Base-by-base conservation (phyloP, 1,140 invertebrate species). In the Sitodiplosis mosellana region DNA sequence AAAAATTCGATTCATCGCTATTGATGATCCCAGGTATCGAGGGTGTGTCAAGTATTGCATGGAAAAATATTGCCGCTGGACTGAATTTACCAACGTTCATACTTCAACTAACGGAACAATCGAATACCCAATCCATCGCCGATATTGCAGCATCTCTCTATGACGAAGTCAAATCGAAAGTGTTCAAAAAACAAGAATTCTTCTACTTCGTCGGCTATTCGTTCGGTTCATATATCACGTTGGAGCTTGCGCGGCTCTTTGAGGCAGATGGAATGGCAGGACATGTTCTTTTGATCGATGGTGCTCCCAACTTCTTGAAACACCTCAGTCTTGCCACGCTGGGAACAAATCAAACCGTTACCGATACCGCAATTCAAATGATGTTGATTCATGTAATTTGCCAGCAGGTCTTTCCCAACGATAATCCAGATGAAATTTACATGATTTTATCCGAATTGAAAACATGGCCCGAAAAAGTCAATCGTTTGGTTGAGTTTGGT, bases 1-100 rank as follows among this genome's bases (percentile, higher is more conserved):
- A 51, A 54, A 61, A 47, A 57, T 68, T 45, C 50, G 53, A 46
- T 53, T 63, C 21, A 10, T 5, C 21, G 21, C 66, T 81, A 51
- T 84, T 88, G 59, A 72, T 87, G 51, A 62, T 90, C 36, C 87
- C 87, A 46, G 84, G 87, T 15, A 67, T 91, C 40, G 87, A 91
- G 69, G 86, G 85, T 15, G 72, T 74, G 43, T 73, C 76, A 12
- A 60, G 63, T 42, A 50, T 54, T n/a, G 54, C 60, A 2, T 65
- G 63, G 62, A 56, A 60, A n/a, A 55, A 57, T 36, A 52, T 64
- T 34, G 61, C 57, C 0, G 45, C 45, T 0, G 27, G 15, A 3
- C 19, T 65, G 6, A 49, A 53, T n/a, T 59, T 54, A 37, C 52
- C 50, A 5, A 48, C 58, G 12, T 51, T 51, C 34, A 50, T 64